These are phyloP conservation scores for Macrochelys suwanniensis DNA, from an alignment of 2,797 vertebrate species.

Conservation along the genomic window DNA sequence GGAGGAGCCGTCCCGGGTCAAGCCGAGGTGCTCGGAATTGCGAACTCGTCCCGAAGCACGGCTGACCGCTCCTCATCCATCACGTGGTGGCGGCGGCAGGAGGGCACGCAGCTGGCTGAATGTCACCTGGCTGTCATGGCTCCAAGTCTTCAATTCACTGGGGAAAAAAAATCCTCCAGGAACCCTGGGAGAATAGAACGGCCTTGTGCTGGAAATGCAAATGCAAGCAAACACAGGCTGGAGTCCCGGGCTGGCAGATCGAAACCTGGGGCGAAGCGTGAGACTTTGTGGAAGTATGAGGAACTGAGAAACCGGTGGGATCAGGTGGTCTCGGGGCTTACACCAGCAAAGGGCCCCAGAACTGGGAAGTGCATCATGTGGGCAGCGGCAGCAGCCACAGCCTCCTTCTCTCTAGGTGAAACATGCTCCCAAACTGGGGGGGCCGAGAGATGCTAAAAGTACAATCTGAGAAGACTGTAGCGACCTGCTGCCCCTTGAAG, in stretches of 20 bases:
- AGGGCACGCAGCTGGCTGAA: slow-evolving; percentile 38
- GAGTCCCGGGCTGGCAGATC: not conserved
- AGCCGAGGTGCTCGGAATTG: slow-evolving; percentile 17
- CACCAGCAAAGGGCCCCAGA: not conserved
- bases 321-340: not conserved
- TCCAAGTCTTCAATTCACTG: slow-evolving; percentile 20
- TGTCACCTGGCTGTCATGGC: not conserved
- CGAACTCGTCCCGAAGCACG: slow-evolving; percentile 23
- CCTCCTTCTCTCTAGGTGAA: not conserved
- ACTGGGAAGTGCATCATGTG: not conserved
- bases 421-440: slow-evolving; percentile 8
- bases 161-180: slow-evolving; percentile 34
- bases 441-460: not conserved
- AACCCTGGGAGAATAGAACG: slow-evolving; percentile 19
- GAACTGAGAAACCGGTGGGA: not conserved
- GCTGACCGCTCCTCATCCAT: slow-evolving; percentile 54
- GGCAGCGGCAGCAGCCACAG: not conserved
- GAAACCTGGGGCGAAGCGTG: not conserved
- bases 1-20: slow-evolving; percentile 11
- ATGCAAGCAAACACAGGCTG: not conserved
- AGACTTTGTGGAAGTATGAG: not conserved
- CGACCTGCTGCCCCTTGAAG: slow-evolving; percentile 10
- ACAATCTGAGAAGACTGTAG: not conserved
- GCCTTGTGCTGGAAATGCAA: slow-evolving; percentile 26
- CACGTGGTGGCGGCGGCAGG: slow-evolving; percentile 33